Conservation (phyloP, 2,113 vertebrate species). For the Lagopus muta region DNA sequence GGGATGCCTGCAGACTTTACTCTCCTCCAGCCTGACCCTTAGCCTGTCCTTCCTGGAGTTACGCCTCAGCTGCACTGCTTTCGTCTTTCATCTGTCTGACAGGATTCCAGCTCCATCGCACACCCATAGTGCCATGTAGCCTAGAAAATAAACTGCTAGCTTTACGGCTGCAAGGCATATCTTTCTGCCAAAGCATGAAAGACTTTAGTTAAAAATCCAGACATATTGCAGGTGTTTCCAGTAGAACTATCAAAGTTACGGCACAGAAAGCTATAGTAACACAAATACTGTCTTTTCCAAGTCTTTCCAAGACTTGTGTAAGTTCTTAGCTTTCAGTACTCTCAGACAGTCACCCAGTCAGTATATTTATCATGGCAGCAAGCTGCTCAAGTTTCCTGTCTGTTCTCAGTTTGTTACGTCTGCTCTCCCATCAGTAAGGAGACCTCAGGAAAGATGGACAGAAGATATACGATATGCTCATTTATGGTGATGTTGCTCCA, state of each 20-base stretch:
- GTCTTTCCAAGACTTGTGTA: background rate
- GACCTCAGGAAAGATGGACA: background rate
- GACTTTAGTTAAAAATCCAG: background rate
- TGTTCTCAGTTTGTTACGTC: background rate
- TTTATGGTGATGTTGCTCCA: background rate
- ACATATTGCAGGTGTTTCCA: background rate
- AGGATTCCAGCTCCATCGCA: background rate
- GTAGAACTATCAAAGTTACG: background rate
- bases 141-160: background rate
- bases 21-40: background rate
- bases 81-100: background rate
- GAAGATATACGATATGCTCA: background rate
- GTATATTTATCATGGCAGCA: background rate
- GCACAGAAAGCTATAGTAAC: background rate
- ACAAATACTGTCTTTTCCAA: background rate
- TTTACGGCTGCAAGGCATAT: background rate
- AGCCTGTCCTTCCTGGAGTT: background rate
- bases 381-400: background rate
- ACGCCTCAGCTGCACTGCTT: rapidly evolving
- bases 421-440: background rate
- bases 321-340: background rate
- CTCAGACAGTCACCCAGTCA: background rate
- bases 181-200: background rate
- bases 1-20: background rate
- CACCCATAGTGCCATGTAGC: background rate